Conservation (phyloP, 2,888 invertebrate species). For the Endotricha flammealis region DNA sequence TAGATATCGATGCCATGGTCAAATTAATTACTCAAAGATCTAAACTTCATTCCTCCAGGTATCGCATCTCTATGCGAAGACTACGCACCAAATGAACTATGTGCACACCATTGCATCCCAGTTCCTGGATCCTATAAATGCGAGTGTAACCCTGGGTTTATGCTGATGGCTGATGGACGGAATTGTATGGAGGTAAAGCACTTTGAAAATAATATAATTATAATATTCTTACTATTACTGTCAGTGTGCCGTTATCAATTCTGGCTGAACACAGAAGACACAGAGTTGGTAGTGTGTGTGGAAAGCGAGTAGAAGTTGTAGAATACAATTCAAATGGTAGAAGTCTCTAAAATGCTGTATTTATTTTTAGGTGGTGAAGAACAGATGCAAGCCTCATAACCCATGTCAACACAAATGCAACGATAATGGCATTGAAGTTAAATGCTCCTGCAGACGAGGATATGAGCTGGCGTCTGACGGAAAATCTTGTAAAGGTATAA, state of each 20-base stretch:
- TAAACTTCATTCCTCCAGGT: constrained; percentile 31
- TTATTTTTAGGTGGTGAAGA: constrained; percentile 48
- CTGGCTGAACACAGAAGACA: too few relatives aligned
- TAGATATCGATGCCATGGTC: too few relatives aligned
- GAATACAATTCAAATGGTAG: too few relatives aligned
- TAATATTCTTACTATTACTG: too few relatives aligned
- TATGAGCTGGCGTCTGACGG: constrained; percentile 82
- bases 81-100: constrained; percentile 76
- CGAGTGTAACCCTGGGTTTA: constrained; percentile 83
- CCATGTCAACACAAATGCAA: constrained; percentile 86
- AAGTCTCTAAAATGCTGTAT: neutral
- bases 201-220: too few relatives aligned
- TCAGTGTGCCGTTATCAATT: too few relatives aligned
- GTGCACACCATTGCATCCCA: constrained; percentile 88
- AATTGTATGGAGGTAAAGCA: constrained; percentile 82
- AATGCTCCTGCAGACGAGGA: constrained; percentile 85
- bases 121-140: constrained; percentile 84
- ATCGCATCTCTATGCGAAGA: constrained; percentile 58
- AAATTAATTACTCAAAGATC: too few relatives aligned
- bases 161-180: constrained; percentile 82
- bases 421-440: constrained; percentile 82
- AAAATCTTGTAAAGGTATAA: constrained; percentile 82
- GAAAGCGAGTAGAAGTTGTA: too few relatives aligned
- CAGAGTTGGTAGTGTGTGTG: too few relatives aligned
- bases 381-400: constrained; percentile 80